phyloP scores from a whole-genome alignment of 2,113 vertebrate genomes.

The Thunnus maccoyii region DNA sequence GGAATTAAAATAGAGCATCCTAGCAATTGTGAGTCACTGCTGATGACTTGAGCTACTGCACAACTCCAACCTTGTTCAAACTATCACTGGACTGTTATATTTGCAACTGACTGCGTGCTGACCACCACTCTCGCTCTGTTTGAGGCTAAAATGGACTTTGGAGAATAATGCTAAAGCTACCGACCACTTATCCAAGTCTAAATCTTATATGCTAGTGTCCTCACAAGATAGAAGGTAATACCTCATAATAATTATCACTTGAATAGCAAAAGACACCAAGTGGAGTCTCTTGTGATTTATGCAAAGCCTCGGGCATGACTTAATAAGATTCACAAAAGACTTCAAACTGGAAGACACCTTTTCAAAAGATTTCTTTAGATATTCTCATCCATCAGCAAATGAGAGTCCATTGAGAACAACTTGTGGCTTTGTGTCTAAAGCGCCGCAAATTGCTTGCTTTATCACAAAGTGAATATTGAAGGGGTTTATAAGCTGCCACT shows the following conservation, averaged over 20 bases:
- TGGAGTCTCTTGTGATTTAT: slow-evolving; percentile 41
- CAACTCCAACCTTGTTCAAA: slow-evolving; percentile 53
- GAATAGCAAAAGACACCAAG: slow-evolving; percentile 14
- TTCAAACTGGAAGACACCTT: slow-evolving; percentile 42
- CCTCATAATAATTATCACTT: slow-evolving; percentile 35
- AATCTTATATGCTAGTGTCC: slow-evolving; percentile 16
- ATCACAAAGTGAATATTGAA: slow-evolving; percentile 50
- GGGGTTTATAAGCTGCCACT: slow-evolving; percentile 34
- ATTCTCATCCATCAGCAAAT: slow-evolving; percentile 49
- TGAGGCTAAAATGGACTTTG: slow-evolving; percentile 35
- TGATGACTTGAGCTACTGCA: slow-evolving; percentile 37
- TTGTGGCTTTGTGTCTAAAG: slow-evolving; percentile 40
- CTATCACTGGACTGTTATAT: slow-evolving; percentile 15
- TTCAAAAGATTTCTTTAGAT: slow-evolving; percentile 51
- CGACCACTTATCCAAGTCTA: slow-evolving; percentile 1
- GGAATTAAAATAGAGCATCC: slow-evolving; percentile 54
- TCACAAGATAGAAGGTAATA: slow-evolving; percentile 8
- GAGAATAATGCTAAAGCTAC: not conserved
- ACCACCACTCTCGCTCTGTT: not conserved
- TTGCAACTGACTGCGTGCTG: slow-evolving; percentile 22
- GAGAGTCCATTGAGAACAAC: slow-evolving; percentile 46
- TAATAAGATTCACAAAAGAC: slow-evolving; percentile 38
- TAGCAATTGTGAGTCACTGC: slow-evolving; percentile 56
- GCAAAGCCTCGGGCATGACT: slow-evolving; percentile 34
- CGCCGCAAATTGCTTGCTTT: slow-evolving; percentile 37